Conservation (phyloP, 2,797 vertebrate genomes). For the Liparis tanakae region DNA sequence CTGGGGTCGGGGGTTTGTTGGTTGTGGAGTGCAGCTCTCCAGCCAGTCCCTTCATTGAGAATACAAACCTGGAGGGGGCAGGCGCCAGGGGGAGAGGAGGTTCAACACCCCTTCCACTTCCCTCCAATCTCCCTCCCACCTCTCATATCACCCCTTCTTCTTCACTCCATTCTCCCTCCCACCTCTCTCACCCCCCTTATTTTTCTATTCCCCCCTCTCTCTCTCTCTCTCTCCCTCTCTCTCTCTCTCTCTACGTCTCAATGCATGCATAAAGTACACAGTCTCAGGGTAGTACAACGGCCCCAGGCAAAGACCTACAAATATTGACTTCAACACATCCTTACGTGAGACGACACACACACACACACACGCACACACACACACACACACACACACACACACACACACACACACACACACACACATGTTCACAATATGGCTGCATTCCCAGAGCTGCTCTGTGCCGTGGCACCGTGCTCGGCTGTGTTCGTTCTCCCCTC, state of each 20-base stretch:
- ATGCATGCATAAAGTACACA: slow-evolving; percentile 67
- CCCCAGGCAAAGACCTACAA: slow-evolving; percentile 73
- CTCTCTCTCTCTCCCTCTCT: slow-evolving; percentile 37
- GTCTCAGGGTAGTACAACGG: slow-evolving; percentile 66
- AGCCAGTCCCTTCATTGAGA: slow-evolving; percentile 58
- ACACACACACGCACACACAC: slow-evolving; percentile 10
- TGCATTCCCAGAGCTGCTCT: slow-evolving; percentile 49
- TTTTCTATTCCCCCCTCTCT: slow-evolving; percentile 20
- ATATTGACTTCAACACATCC: slow-evolving; percentile 65
- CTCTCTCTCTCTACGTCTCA: slow-evolving; percentile 51
- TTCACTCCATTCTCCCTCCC: slow-evolving; percentile 7
- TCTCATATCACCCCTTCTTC: slow-evolving; percentile 2
- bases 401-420: not conserved
- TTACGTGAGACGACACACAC: slow-evolving; percentile 27
- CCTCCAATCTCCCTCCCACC: slow-evolving; percentile 30
- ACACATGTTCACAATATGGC: slow-evolving; percentile 4
- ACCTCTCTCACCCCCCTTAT: too few relatives aligned
- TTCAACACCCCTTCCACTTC: slow-evolving; percentile 36
- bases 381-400: not conserved
- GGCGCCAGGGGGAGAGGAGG: slow-evolving; percentile 12
- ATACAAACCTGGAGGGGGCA: slow-evolving; percentile 66
- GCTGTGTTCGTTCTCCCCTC: slow-evolving; percentile 40
- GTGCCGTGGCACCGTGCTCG: slow-evolving; percentile 20
- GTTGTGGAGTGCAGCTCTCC: slow-evolving; percentile 57
- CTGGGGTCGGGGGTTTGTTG: slow-evolving; percentile 57